Evolutionary conservation across 2,113 vertebrate genomes (phyloP).

Genomic region (Chaetops frenatus): DNA sequence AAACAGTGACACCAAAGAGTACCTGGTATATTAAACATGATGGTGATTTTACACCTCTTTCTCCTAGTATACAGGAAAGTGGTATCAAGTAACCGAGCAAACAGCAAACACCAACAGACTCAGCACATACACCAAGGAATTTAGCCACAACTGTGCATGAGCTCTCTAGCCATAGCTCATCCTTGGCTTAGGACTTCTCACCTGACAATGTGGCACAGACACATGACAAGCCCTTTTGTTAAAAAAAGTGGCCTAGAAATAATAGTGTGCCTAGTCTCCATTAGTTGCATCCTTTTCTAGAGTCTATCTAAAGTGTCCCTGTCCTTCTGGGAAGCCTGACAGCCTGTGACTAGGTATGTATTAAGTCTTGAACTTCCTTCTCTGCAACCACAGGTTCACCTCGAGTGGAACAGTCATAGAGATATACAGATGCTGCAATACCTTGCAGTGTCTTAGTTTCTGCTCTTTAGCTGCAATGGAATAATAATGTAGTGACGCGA

Average conservation of each 20-base stretch:
- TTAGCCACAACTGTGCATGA: background rate
- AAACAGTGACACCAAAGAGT: background rate
- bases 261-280: background rate
- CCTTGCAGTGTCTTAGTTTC: background rate
- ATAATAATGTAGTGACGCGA: fast-evolving
- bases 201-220: fast-evolving
- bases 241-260: background rate
- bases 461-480: background rate
- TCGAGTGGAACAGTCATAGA: background rate
- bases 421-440: background rate
- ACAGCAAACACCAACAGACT: background rate
- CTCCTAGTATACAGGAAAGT: background rate
- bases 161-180: background rate
- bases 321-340: background rate
- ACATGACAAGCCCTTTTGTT: background rate
- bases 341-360: background rate
- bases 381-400: background rate
- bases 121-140: background rate
- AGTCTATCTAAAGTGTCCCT: background rate
- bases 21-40: fast-evolving
- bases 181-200: background rate
- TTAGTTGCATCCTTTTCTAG: background rate
- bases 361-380: background rate
- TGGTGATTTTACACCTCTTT: background rate
- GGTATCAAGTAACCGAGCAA: background rate